These are phyloP conservation scores for Agonum fuliginosum DNA, from an alignment of 2,888 invertebrate species.

Conservation along the genomic window DNA sequence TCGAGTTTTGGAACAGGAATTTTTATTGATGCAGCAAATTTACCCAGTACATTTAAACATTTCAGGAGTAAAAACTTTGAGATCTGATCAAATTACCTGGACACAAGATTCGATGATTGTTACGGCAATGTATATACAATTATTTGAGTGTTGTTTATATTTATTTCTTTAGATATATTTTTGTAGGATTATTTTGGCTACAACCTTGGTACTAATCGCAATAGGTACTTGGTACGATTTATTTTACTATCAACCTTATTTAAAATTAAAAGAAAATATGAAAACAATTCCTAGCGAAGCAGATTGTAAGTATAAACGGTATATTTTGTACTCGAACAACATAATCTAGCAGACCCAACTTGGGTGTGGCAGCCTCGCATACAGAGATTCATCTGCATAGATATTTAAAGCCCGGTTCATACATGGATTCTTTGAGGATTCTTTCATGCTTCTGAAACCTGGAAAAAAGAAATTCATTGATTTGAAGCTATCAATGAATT, in stretches of 20 bases:
- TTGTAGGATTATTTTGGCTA: constrained; percentile 65
- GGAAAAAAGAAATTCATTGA: no score
- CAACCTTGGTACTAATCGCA: constrained; percentile 66
- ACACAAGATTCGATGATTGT: constrained; percentile 68
- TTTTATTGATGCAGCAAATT: constrained; percentile 69
- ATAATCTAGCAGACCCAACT: no score
- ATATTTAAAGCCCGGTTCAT: no score
- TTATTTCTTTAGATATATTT: no score
- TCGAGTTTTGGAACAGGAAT: constrained; percentile 67
- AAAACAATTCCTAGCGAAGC: neutral
- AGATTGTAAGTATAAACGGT: neutral
- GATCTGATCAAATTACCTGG: constrained; percentile 67
- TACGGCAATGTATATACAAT: constrained; percentile 68
- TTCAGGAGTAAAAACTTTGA: constrained; percentile 68
- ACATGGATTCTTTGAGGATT: no score
- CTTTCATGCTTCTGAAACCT: no score
- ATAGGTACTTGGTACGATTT: constrained; percentile 63
- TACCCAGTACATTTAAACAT: constrained; percentile 70
- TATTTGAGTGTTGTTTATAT: neutral
- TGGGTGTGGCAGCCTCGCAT: no score
- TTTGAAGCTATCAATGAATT: no score
- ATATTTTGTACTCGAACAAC: no score
- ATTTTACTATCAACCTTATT: constrained; percentile 6
- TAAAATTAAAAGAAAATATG: constrained; percentile 4
- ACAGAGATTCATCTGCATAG: no score